Evolutionary conservation across 2,797 vertebrate species (phyloP), one percentile per base, ranked within the genome.

Genomic region (Momotus momota): DNA sequence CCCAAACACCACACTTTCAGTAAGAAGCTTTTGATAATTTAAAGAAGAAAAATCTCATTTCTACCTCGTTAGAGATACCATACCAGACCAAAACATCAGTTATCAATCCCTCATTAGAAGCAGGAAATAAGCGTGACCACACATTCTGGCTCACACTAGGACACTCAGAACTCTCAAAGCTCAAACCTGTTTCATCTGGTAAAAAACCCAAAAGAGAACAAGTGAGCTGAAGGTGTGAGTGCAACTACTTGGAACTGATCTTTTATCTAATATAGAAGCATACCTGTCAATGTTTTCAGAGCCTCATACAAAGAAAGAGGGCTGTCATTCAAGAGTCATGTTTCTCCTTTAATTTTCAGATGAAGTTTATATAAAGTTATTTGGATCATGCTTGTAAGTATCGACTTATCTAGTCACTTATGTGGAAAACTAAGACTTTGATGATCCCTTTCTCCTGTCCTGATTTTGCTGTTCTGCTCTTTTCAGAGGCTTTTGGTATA

Each of bases 1-100:
- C 9, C 3, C 8, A 0, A 9, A 54, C 12, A 70, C 40, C 10
- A 31, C 15, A 20, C 17, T 75, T 67, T 22, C 14, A 22, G 0
- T 43, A 43, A 23, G 2, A 67, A 49, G 12, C 0, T 13, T 27
- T n/a, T 54, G 13, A 10, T 43, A 52, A 66, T 46, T 83, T 73
- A 20, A 80, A 84, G 13, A 9, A 18, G 2, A 35, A 35, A 71
- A 89, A 58, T 79, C 45, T 70, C 9, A 51, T 51, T 81, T 84
- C 66, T 71, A 25, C 25, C 25, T 55, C 31, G 18, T 60, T 27
- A 93, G 27, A 87, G 10, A 35, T 21, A 35, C 81, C n/a, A 33
- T 7, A 75, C 5, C 26, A 46, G 35, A 72, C 22, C 7, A 57
- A 88, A 77, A 26, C 33, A 52, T 6, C 62, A 62, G 9, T 67